Conservation (phyloP, 2,797 vertebrate species). For the Ceyx erithaca region DNA sequence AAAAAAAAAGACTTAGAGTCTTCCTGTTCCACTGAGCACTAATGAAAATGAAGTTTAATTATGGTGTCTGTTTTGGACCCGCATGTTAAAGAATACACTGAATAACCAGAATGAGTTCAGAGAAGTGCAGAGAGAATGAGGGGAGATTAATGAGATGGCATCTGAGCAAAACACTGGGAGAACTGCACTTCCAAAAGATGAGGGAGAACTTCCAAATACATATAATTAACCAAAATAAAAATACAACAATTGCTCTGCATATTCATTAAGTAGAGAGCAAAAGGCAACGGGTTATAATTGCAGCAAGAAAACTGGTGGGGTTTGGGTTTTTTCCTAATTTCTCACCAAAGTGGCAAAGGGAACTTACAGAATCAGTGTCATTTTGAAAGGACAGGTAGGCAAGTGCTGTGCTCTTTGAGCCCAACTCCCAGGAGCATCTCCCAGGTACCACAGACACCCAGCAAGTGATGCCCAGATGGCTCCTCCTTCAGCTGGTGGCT, state of each 20-base stretch:
- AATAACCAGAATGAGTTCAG: slow-evolving; percentile 11
- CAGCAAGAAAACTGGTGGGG: background rate
- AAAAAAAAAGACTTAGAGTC: background rate
- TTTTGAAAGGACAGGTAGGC: background rate
- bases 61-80: background rate
- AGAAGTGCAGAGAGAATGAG: background rate
- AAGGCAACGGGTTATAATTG: background rate
- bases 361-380: background rate
- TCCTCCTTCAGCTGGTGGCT: background rate
- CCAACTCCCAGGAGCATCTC: background rate
- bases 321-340: background rate
- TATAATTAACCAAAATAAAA: slow-evolving; percentile 42
- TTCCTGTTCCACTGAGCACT: slow-evolving; percentile 41
- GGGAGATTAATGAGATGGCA: slow-evolving; percentile 17
- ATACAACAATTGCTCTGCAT: background rate
- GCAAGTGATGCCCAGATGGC: background rate
- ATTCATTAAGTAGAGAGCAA: background rate
- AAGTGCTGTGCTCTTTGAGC: background rate
- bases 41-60: slow-evolving; percentile 61
- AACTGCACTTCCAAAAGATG: slow-evolving; percentile 9
- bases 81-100: background rate
- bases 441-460: background rate
- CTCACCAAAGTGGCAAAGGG: background rate
- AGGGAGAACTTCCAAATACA: slow-evolving; percentile 16
- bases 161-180: background rate